Base-by-base conservation (phyloP, 2,113 vertebrate genomes). In the Reinhardtius hippoglossoides region DNA sequence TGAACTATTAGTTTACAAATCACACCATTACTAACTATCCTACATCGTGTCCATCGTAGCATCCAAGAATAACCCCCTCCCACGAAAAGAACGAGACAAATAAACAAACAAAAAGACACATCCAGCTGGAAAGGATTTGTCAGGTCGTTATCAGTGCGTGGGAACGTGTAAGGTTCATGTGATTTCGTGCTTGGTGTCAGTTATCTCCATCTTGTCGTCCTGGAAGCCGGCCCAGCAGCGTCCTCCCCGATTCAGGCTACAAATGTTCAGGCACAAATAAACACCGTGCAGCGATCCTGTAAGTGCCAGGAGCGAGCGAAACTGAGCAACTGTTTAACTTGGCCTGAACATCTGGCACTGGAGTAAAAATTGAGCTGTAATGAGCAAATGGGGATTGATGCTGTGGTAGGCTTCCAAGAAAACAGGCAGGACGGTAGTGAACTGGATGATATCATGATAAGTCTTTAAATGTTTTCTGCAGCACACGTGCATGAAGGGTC, bases 301-400 rank as follows among this genome's bases (percentile, higher is more conserved):
- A 15, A 1, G 55, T 62, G 67, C 77, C 78, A 35, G 16, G 16
- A 83, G 63, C 46, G 2, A 21, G 56, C 20, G 16, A 14, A 54
- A 71, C 61, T 26, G 68, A 78, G 69, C 56, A 67, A 78, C 50
- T 61, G 60, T 76, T 80, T 73, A 61, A 71, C 23, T 80, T 64
- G 78, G 65, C 67, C 64, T 18, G 8, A 82, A 81, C 87, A 84
- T 83, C 81, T 88, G 85, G 78, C 71, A 58, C 16, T 18, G 50
- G 58, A 56, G 26, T 55, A 61, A 70, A 72, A 67, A 73, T n/a
- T 21, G 20, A 54, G 50, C 50, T 54, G 31, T 1, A 70, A 78
- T 81, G 48, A 73, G 71, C n/a, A 56, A 31, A 18, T 12, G 13
- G 61, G 66, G 52, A 76, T 50, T 40, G 67, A 59, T 16, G 54